Conservation (phyloP, 2,797 vertebrate genomes). For the Lemur catta region DNA sequence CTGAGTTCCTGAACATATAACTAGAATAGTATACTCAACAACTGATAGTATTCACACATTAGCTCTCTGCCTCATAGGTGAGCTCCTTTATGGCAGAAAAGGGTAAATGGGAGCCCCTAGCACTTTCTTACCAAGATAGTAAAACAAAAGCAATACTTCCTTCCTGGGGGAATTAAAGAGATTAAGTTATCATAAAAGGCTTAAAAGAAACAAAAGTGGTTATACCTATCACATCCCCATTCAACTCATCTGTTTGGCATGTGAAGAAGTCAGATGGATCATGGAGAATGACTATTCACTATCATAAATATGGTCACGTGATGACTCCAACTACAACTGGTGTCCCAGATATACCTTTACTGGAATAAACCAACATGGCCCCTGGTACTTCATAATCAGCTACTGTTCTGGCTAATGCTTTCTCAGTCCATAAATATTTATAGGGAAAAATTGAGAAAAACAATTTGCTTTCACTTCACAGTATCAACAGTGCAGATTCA, state of each 20-base stretch:
- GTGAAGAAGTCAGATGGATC: neutral
- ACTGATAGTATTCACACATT: neutral
- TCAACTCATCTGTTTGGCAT: neutral
- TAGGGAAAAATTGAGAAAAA: neutral
- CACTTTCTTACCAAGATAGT: neutral
- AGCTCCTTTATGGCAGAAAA: neutral
- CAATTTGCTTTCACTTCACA: neutral
- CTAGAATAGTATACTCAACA: neutral
- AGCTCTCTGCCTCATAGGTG: neutral
- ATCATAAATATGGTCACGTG: neutral
- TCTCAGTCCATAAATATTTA: neutral
- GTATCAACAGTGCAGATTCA: neutral
- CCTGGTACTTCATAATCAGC: neutral
- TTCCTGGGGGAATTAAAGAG: neutral
- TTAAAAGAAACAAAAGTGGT: neutral
- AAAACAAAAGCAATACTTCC: neutral
- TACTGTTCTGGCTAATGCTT: neutral
- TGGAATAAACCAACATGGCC: neutral
- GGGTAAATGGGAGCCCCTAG: neutral
- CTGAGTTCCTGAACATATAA: neutral
- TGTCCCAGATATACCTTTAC: neutral
- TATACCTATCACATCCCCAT: neutral
- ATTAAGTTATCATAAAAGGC: neutral
- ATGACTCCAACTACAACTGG: neutral
- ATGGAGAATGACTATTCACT: neutral